These are phyloP conservation scores for Muntiacus reevesi DNA, from an alignment of 2,113 vertebrate genomes.

Conservation along the genomic window DNA sequence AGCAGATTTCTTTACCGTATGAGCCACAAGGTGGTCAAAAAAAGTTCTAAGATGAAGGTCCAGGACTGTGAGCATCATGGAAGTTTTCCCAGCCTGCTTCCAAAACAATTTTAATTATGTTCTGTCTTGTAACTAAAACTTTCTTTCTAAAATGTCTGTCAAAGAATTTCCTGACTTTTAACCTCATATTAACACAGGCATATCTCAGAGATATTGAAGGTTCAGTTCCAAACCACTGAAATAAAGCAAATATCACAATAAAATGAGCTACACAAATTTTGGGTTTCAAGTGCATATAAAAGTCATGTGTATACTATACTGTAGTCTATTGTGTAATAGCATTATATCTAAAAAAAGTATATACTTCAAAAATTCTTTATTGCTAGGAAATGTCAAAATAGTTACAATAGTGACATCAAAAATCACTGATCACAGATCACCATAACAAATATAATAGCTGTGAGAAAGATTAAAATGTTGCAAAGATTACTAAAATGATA, in stretches of 20 bases:
- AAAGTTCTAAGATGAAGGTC: not conserved
- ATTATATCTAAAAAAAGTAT: not conserved
- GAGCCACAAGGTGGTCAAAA: not conserved
- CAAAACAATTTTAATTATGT: not conserved
- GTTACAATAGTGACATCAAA: not conserved
- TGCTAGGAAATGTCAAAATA: not conserved
- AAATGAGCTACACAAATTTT: not conserved
- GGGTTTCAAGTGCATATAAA: not conserved
- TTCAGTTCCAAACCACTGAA: not conserved
- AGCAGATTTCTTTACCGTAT: not conserved
- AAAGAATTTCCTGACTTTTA: conserved; percentile 12
- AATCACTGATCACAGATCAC: not conserved
- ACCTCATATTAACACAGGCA: not conserved
- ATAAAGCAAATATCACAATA: not conserved
- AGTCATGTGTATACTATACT: not conserved
- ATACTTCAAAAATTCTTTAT: not conserved
- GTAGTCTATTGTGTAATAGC: not conserved
- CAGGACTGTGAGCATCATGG: not conserved
- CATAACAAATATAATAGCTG: not conserved
- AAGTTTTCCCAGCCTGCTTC: not conserved
- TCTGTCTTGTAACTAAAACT: not conserved
- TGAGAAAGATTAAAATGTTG: not conserved
- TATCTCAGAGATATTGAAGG: not conserved
- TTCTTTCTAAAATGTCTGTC: not conserved
- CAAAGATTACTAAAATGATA: not conserved